A percentile compares a stretch with the other conserved stretches of the same genome.
phyloP scores from a whole-genome alignment of 2,797 vertebrate genomes.

The Mormyrus hasselquistii region DNA sequence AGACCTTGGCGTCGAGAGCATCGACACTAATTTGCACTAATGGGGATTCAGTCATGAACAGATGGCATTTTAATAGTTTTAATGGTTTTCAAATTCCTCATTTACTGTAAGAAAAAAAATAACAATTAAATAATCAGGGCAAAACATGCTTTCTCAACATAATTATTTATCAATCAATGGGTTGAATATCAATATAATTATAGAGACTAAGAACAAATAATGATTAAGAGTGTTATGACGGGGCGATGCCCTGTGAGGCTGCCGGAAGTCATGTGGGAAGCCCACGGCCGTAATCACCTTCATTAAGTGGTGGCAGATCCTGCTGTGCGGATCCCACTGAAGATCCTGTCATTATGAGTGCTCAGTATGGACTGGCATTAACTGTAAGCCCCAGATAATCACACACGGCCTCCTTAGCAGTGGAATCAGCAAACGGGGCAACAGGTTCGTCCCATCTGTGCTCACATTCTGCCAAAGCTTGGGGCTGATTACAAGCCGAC shows the following conservation, averaged over 20 bases:
- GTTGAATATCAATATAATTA: conserved; percentile 51
- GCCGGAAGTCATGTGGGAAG: neutral
- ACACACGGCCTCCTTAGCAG: neutral
- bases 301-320: neutral
- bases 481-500: conserved; percentile 35
- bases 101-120: conserved; percentile 56
- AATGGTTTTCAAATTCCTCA: conserved; percentile 40
- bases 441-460: neutral
- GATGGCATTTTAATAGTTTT: conserved; percentile 49
- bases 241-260: neutral
- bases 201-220: conserved; percentile 47
- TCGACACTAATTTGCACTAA: conserved; percentile 50
- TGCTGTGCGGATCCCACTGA: neutral
- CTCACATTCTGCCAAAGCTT: neutral
- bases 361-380: neutral
- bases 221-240: conserved; percentile 33
- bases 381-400: neutral
- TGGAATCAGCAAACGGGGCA: neutral
- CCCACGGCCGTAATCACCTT: neutral
- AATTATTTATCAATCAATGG: conserved; percentile 54
- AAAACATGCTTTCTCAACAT: conserved; percentile 46
- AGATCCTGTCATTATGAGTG: neutral
- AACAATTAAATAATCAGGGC: conserved; percentile 43
- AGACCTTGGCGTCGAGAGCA: conserved; percentile 39
- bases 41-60: conserved; percentile 56